A percentile compares a stretch with the other conserved stretches of the same genome.
phyloP scores from a whole-genome alignment of 1,140 invertebrate species.

The Drosophila fuyamai region DNA sequence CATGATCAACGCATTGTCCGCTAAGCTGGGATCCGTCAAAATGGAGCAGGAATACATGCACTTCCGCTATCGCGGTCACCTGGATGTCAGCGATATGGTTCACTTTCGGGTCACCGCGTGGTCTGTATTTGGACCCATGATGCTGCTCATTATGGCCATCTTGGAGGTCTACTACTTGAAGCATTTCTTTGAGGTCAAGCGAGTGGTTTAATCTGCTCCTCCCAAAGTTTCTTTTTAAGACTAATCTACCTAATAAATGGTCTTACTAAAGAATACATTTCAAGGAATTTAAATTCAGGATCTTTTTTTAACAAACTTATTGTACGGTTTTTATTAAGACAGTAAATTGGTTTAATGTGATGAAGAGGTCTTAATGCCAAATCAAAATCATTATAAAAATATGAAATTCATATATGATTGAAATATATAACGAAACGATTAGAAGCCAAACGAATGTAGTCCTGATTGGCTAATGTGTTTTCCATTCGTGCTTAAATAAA shows the following conservation, averaged over 20 bases:
- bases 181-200: slow-evolving; percentile 66
- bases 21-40: slow-evolving; percentile 30
- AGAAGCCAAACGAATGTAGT: too few species aligned
- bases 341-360: too few species aligned
- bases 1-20: slow-evolving; percentile 42
- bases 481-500: slow-evolving; percentile 6
- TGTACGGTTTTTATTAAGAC: too few species aligned
- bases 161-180: slow-evolving; percentile 64
- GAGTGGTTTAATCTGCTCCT: slow-evolving; percentile 40
- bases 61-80: slow-evolving; percentile 51
- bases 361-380: too few species aligned
- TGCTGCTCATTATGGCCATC: slow-evolving; percentile 48
- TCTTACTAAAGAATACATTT: too few species aligned
- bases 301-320: too few species aligned
- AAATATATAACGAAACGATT: too few species aligned
- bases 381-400: too few species aligned
- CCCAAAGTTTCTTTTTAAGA: not conserved
- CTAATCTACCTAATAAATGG: not conserved
- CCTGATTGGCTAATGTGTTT: too few species aligned
- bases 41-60: slow-evolving; percentile 73
- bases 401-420: too few species aligned
- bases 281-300: too few species aligned
- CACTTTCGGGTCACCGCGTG: slow-evolving; percentile 56
- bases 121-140: slow-evolving; percentile 50
- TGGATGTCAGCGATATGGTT: slow-evolving; percentile 38